Evolutionary conservation across 2,113 vertebrate species (phyloP).

Genomic region (Crocuta crocuta): DNA sequence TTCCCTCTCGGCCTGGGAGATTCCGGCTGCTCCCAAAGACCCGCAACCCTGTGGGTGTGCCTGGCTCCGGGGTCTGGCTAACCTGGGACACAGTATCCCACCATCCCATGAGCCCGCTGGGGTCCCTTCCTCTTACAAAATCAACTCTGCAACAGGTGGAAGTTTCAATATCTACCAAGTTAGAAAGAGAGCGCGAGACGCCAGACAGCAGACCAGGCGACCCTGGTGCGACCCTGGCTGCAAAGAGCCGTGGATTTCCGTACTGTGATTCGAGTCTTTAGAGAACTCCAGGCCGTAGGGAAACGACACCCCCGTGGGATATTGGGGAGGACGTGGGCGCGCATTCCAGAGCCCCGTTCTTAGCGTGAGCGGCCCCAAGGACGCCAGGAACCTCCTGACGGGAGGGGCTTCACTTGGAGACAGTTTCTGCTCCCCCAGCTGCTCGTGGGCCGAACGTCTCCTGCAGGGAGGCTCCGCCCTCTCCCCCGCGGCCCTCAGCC

Average conservation of each 20-base stretch:
- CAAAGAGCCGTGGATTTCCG: fast-evolving
- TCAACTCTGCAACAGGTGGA: not conserved
- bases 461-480: not conserved
- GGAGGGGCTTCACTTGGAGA: no score
- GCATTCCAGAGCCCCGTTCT: not conserved
- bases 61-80: not conserved
- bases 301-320: fast-evolving
- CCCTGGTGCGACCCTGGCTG: fast-evolving
- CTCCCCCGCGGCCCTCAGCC: no score
- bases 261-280: not conserved
- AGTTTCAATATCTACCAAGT: not conserved
- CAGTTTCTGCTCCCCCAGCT: not conserved
- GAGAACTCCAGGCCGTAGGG: not conserved
- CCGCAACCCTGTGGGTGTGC: not conserved
- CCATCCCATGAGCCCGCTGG: not conserved
- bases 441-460: fast-evolving
- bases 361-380: not conserved
- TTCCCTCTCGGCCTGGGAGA: no score
- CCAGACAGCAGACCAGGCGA: fast-evolving
- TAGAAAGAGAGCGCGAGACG: not conserved
- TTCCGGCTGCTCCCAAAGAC: no score
- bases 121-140: not conserved
- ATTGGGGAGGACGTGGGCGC: fast-evolving
- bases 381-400: fast-evolving
- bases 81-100: no score